Evolutionary conservation across 2,797 vertebrate species (phyloP).

Genomic region (Varecia variegata): DNA sequence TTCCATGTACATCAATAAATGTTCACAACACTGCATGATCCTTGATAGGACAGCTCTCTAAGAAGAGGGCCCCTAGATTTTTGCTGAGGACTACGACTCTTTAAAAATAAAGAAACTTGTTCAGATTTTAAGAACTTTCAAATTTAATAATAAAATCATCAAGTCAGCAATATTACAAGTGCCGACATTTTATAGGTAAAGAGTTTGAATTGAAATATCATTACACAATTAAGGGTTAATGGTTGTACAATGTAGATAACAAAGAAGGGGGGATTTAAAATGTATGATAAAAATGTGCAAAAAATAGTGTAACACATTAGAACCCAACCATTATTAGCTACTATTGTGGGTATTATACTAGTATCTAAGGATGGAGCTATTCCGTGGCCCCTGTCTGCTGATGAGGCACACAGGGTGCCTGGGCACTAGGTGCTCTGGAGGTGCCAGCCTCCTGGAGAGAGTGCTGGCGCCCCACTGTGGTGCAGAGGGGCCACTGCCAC

Average conservation of each 20-base stretch:
- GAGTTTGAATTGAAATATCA: background rate
- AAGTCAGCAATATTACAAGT: background rate
- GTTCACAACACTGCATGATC: background rate
- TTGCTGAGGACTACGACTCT: background rate
- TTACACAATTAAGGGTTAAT: background rate
- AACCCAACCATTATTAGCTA: background rate
- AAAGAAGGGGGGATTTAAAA: background rate
- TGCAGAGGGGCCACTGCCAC: background rate
- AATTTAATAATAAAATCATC: background rate
- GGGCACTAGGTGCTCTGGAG: rapidly evolving
- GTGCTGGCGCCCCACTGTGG: slow-evolving; percentile 52
- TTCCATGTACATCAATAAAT: background rate
- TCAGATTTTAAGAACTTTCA: background rate
- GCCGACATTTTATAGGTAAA: background rate
- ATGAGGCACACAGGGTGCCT: rapidly evolving
- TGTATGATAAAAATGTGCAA: background rate
- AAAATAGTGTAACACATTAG: background rate
- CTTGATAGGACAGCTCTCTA: background rate
- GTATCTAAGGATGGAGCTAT: background rate
- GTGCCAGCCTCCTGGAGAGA: background rate
- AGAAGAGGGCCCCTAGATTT: background rate
- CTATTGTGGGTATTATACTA: no score
- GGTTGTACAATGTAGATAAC: background rate
- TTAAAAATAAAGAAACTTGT: background rate
- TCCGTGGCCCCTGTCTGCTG: rapidly evolving